phyloP scores from a whole-genome alignment of 2,888 invertebrate genomes.

The Apotomis capreana region DNA sequence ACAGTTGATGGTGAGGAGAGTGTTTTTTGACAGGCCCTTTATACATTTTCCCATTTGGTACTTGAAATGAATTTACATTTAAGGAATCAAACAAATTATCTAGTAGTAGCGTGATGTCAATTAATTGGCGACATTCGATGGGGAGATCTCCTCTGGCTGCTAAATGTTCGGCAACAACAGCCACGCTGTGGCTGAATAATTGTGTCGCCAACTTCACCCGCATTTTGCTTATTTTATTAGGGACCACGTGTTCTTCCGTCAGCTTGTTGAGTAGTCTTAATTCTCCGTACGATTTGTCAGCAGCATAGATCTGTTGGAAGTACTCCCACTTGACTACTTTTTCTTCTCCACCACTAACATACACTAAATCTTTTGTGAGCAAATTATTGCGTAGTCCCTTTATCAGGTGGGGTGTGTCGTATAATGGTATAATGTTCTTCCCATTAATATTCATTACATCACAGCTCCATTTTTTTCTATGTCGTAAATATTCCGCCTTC shows the following conservation, averaged over 20 bases:
- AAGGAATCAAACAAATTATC: slow-evolving; percentile 7
- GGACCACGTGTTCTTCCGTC: slow-evolving; percentile 48
- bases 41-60: slow-evolving; percentile 2
- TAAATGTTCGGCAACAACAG: slow-evolving; percentile 44
- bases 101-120: background rate
- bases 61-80: slow-evolving; percentile 1
- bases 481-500: slow-evolving; percentile 22
- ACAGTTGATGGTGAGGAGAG: background rate
- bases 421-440: slow-evolving; percentile 32
- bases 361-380: slow-evolving; percentile 43
- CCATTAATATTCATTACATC: slow-evolving; percentile 16
- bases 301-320: slow-evolving; percentile 45
- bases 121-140: slow-evolving; percentile 23
- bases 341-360: slow-evolving; percentile 34
- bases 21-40: background rate
- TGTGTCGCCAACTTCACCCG: slow-evolving; percentile 49
- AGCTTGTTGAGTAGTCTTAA: slow-evolving; percentile 45
- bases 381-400: slow-evolving; percentile 45
- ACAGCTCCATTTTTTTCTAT: slow-evolving; percentile 19
- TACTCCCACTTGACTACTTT: slow-evolving; percentile 50
- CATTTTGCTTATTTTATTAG: slow-evolving; percentile 51
- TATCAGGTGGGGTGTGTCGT: slow-evolving; percentile 41
- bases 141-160: slow-evolving; percentile 23
- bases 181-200: slow-evolving; percentile 51
- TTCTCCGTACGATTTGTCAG: slow-evolving; percentile 48